These are phyloP conservation scores for Chrysogorgia sp. DNA, from an alignment of 92 coral and sea anemone species.

Conservation along the genomic window DNA sequence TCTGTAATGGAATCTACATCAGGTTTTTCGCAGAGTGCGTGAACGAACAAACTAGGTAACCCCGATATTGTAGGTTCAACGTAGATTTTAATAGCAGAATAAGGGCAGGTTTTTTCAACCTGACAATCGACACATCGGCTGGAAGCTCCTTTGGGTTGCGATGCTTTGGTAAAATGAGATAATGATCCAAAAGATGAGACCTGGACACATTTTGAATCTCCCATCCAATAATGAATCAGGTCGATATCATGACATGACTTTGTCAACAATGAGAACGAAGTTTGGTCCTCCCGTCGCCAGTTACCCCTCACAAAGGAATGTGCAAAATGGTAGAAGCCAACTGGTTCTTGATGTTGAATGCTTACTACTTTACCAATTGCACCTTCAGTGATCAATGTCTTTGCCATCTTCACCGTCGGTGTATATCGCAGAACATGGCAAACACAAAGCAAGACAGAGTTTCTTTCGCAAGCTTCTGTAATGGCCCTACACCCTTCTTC, in stretches of 20 bases:
- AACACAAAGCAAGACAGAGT: constrained; percentile 13
- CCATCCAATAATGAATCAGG: constrained; percentile 29
- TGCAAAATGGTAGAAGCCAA: constrained; percentile 28
- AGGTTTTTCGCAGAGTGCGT: background rate
- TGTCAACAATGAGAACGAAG: constrained; percentile 20
- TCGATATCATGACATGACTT: constrained; percentile 42
- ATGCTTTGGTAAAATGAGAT: constrained; percentile 5
- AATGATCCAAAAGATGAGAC: constrained; percentile 19
- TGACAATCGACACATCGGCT: constrained; percentile 10
- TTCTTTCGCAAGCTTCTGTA: constrained; percentile 14
- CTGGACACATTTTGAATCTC: constrained; percentile 9
- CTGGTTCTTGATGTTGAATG: constrained; percentile 7
- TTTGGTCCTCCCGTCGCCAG: constrained; percentile 23
- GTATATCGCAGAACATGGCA: constrained; percentile 29
- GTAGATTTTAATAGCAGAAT: constrained; percentile 26
- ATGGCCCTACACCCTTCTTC: constrained; percentile 15
- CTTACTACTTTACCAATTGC: constrained; percentile 17
- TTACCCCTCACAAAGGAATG: constrained; percentile 36
- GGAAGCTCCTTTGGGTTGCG: constrained; percentile 19
- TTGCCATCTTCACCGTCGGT: constrained; percentile 9
- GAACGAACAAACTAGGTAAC: background rate
- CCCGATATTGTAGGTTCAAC: background rate
- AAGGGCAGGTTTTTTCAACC: constrained; percentile 38
- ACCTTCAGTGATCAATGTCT: constrained; percentile 17
- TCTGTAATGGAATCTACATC: background rate